Conservation (phyloP, 2,113 vertebrate species). For the Copsychus sechellarum region DNA sequence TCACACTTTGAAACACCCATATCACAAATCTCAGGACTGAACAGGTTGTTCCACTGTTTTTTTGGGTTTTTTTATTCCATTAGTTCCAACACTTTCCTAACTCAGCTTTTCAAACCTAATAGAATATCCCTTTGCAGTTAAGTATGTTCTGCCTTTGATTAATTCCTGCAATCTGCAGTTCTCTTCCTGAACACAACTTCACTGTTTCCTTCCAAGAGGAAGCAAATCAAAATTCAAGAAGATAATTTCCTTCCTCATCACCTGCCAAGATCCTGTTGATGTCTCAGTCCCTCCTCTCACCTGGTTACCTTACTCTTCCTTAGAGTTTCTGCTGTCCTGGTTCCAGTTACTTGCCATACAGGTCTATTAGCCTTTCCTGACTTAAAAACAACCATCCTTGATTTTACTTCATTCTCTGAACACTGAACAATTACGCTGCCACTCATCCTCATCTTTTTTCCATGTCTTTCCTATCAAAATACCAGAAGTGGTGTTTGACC, state of each 20-base stretch:
- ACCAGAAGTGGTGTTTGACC: background rate
- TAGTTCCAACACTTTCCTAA: background rate
- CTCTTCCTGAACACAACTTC: background rate
- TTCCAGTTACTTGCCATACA: background rate
- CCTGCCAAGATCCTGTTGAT: background rate
- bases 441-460: background rate
- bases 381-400: background rate
- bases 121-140: background rate
- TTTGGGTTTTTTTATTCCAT: background rate
- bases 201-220: background rate
- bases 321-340: background rate
- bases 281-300: background rate
- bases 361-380: background rate
- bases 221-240: background rate
- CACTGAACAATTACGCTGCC: accelerated
- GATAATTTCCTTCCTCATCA: background rate
- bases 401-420: background rate
- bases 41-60: background rate
- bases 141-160: background rate
- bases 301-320: background rate
- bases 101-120: background rate
- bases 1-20: background rate
- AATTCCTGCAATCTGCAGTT: background rate
- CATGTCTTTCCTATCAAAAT: background rate
- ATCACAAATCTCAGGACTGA: background rate